These are phyloP conservation scores for Gymnorhina tibicen DNA, from an alignment of 2,113 vertebrate genomes.

Conservation along the genomic window DNA sequence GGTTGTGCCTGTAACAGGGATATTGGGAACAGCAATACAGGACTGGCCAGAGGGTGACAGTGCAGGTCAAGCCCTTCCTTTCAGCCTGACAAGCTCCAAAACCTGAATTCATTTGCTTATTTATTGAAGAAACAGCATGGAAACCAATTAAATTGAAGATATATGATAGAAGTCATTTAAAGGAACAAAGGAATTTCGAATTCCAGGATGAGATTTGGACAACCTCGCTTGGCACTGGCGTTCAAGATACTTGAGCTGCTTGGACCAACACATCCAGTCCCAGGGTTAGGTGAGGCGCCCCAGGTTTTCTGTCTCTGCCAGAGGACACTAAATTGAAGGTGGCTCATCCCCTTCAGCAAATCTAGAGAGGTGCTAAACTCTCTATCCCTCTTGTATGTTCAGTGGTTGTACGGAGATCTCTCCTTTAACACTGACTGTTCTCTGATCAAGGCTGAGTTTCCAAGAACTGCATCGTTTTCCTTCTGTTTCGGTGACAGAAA, in stretches of 20 bases:
- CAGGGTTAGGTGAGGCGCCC: neutral
- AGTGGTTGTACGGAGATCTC: neutral
- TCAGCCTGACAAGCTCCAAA: neutral
- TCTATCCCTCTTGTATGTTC: neutral
- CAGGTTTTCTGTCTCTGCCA: neutral
- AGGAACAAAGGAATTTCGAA: neutral
- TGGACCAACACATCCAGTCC: neutral
- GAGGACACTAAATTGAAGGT: rapidly evolving
- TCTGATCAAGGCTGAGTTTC: neutral
- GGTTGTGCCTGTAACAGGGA: neutral
- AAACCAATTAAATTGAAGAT: neutral
- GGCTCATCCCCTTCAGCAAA: neutral
- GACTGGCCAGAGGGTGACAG: neutral
- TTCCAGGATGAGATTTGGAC: neutral
- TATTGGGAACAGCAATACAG: rapidly evolving
- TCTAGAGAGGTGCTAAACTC: neutral
- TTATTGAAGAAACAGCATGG: neutral
- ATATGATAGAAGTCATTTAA: neutral
- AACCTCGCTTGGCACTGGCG: rapidly evolving
- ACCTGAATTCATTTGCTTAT: neutral
- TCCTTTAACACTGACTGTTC: neutral
- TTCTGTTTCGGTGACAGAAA: neutral
- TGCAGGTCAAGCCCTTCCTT: neutral
- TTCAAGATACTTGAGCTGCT: neutral
- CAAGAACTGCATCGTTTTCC: neutral